Percentiles rank a stretch among this genome's conserved stretches.
These are phyloP conservation scores for Andrena haemorrhoa DNA, from an alignment of 2,888 invertebrate genomes.

Conservation along the genomic window DNA sequence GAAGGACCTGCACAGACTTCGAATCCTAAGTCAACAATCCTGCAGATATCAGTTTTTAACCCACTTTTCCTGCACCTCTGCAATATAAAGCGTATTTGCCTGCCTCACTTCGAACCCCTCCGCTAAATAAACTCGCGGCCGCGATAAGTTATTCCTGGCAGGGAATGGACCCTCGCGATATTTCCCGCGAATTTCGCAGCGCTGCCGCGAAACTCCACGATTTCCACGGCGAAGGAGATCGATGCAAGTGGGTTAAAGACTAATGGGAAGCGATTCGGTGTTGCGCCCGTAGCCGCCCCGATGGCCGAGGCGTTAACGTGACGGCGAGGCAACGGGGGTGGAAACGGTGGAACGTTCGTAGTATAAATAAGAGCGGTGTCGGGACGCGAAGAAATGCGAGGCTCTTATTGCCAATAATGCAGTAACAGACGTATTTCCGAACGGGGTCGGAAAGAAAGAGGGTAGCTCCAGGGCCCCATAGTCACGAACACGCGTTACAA, in stretches of 20 bases:
- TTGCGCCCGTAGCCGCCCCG: background rate
- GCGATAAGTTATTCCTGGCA: background rate
- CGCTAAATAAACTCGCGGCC: background rate
- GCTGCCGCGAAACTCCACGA: background rate
- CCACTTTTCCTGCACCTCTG: background rate
- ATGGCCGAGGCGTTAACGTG: background rate
- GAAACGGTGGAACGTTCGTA: conserved; percentile 25
- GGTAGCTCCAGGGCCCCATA: background rate
- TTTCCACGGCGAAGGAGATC: background rate
- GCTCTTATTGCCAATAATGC: conserved; percentile 50
- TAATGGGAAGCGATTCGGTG: conserved; percentile 26
- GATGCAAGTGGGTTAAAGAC: conserved; percentile 12
- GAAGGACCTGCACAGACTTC: background rate
- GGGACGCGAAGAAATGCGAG: conserved; percentile 33
- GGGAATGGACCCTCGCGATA: background rate
- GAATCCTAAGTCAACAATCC: background rate
- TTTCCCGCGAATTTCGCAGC: background rate
- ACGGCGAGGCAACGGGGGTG: background rate
- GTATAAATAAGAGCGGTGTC: conserved; percentile 44
- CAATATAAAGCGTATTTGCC: background rate
- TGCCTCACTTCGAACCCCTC: background rate
- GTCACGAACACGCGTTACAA: conserved; percentile 58
- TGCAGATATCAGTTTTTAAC: conserved; percentile 8
- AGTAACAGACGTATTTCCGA: conserved; percentile 27
- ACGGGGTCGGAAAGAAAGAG: background rate